phyloP scores from a whole-genome alignment of 2,797 vertebrate genomes.

The Chelidonichthys spinosus region DNA sequence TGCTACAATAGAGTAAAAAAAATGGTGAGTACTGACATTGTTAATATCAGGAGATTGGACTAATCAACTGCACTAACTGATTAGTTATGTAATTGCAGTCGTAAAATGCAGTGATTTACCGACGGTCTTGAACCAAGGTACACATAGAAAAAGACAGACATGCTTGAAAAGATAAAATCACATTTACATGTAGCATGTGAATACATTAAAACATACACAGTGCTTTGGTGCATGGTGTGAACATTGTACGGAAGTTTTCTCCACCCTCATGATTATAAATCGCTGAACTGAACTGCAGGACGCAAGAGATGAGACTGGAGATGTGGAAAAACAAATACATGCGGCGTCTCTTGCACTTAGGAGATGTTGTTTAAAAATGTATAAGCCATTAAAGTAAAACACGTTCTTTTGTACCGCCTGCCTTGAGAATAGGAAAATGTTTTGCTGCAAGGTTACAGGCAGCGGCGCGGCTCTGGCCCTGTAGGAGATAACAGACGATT shows the following conservation, averaged over 20 bases:
- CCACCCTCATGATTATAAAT: slow-evolving; percentile 2
- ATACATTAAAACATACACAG: slow-evolving; percentile 8
- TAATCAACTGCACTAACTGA: slow-evolving; percentile 16
- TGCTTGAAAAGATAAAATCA: neutral
- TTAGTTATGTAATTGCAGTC: neutral
- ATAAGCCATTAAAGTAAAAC: slow-evolving; percentile 69
- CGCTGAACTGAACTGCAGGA: slow-evolving; percentile 17
- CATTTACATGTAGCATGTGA: slow-evolving; percentile 13
- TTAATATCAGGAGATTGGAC: slow-evolving; percentile 13
- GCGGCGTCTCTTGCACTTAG: slow-evolving; percentile 28
- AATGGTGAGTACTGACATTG: slow-evolving; percentile 2
- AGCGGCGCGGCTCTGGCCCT: slow-evolving; percentile 20
- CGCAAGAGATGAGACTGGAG: slow-evolving; percentile 39
- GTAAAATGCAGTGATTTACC: slow-evolving; percentile 14
- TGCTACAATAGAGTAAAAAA: neutral
- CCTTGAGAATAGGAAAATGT: slow-evolving; percentile 35
- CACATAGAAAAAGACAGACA: neutral
- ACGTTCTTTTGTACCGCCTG: slow-evolving; percentile 51
- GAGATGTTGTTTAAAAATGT: slow-evolving; percentile 68
- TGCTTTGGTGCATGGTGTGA: neutral
- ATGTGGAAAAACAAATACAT: slow-evolving; percentile 29
- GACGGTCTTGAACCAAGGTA: slow-evolving; percentile 1
- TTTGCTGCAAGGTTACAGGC: slow-evolving; percentile 44
- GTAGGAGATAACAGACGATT: slow-evolving; percentile 47
- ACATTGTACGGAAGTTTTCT: neutral